Evolutionary conservation across 2,113 vertebrate genomes (phyloP).

Genomic region (Centrocercus urophasianus): DNA sequence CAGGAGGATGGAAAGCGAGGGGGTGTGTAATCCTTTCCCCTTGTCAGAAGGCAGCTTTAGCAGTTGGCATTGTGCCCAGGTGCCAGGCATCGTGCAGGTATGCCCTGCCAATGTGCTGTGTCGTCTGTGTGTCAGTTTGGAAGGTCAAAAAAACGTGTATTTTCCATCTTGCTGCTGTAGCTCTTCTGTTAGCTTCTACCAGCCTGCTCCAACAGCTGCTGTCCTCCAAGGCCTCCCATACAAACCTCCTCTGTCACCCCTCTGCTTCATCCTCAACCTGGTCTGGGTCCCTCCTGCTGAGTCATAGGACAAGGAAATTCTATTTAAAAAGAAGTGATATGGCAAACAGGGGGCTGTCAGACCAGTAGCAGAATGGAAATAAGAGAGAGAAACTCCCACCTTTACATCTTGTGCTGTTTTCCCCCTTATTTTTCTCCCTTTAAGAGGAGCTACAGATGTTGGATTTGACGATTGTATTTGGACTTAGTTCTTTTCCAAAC

Average conservation of each 20-base stretch:
- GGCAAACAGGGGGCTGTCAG: no score
- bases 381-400: no score
- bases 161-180: neutral
- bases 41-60: neutral
- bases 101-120: neutral
- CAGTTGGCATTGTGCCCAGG: neutral
- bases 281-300: neutral
- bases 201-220: neutral
- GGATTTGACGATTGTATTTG: no score
- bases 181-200: neutral
- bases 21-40: neutral
- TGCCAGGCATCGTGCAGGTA: neutral
- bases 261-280: neutral
- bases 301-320: neutral
- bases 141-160: neutral
- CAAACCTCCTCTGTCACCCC: neutral
- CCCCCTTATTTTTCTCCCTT: no score
- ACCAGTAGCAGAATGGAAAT: no score
- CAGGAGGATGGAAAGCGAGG: neutral
- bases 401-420: no score
- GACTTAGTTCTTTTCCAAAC: no score
- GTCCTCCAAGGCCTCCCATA: accelerated
- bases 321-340: neutral
- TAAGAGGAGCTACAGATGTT: no score
- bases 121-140: neutral